A percentile compares a stretch with the other conserved stretches of the same genome.
Evolutionary conservation across 2,113 vertebrate species (phyloP).

Genomic region (Mustelus asterias): DNA sequence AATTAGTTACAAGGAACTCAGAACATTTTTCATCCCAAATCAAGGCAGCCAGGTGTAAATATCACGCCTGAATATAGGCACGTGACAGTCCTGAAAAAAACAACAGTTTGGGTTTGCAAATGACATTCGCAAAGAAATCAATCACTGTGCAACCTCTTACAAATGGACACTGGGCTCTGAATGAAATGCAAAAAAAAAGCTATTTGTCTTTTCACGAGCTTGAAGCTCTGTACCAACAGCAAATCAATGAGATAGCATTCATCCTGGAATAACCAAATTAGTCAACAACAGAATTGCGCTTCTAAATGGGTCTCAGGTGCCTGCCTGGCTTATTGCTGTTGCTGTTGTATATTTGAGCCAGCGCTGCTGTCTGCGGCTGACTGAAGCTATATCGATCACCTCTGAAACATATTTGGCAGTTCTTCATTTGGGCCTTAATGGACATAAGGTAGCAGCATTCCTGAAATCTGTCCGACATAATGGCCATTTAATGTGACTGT

Average conservation of each 20-base stretch:
- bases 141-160: neutral
- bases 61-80: neutral
- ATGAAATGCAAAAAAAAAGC: conserved; percentile 16
- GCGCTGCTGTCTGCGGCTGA: neutral
- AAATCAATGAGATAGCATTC: conserved; percentile 27
- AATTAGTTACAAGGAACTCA: conserved; percentile 18
- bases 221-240: neutral
- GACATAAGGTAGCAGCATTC: neutral
- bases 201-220: neutral
- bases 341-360: neutral
- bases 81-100: too few relatives aligned
- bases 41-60: conserved; percentile 10
- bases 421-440: neutral
- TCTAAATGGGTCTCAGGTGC: conserved; percentile 30
- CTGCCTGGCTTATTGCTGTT: neutral
- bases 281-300: neutral
- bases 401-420: neutral
- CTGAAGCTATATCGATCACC: neutral
- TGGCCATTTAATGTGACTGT: neutral
- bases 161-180: neutral
- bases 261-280: neutral
- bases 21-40: neutral
- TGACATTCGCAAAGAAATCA: neutral
- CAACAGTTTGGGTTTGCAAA: neutral
- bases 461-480: neutral